Base-by-base conservation (phyloP, 2,888 invertebrate genomes). In the Horisme vitalbata region DNA sequence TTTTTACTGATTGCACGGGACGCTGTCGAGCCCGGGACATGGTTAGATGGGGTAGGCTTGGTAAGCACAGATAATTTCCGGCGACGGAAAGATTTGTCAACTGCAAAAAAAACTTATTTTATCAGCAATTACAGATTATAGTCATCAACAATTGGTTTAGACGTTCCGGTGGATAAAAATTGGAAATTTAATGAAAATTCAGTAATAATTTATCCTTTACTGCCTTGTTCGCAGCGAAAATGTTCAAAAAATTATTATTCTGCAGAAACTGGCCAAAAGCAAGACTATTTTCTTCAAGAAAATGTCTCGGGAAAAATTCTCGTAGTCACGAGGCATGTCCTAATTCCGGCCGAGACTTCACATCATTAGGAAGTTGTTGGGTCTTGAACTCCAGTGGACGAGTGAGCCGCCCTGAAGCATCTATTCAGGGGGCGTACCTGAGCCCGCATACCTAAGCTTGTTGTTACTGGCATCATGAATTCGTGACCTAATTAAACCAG, bases 361-460 rank as follows among this genome's bases (percentile, higher is more conserved):
- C 59, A 50, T 56, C 57, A 55, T 56, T 61, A 56, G 48, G 46
- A 51, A 48, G 54, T 48, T 57, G 45, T 31, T 20, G 38, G 43
- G 18, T 35, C 44, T 45, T 45, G 47, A 45, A 45, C 27, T 36
- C 45, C 49, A 38, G 45, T 45, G 41, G 52, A 36, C 35, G 39
- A 51, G 54, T 44, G 36, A 54, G 45, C 37, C 41, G 41, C 35
- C 12, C 34, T 50, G 37, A 21, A 59, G 54, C 41, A 43, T 48
- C 47, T 33, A 52, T 58, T 48, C 47, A 58, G 45, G 27, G 14
- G 45, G 9, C 31, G 38, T 50, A 54, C 53, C 45, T 50, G 47
- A 36, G 34, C 26, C 30, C 23, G 39, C 41, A 50, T 51, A 48
- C 44, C 39, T 14, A 33, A 31, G 27, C 26, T 37, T 30, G 44